Percentiles rank a stretch among this genome's conserved stretches.
These are phyloP conservation scores for Dicentrarchus labrax DNA, from an alignment of 2,113 vertebrate genomes.

Conservation along the genomic window DNA sequence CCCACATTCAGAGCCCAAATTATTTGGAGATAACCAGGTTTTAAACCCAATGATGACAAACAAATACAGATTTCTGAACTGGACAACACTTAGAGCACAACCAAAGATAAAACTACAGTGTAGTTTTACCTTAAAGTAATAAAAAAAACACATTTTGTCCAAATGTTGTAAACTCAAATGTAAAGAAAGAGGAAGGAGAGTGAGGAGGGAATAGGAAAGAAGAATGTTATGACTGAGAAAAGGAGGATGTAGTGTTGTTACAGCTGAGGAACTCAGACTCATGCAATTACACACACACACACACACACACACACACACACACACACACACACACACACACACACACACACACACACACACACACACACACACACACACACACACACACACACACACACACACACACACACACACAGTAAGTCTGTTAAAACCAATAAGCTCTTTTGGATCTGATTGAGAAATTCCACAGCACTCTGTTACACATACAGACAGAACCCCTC, in stretches of 20 bases:
- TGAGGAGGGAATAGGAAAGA: not conserved
- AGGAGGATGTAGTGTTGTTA: constrained; percentile 62
- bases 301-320: not conserved
- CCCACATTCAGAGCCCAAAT: not conserved
- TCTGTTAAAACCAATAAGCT: constrained; percentile 63
- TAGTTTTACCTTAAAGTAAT: not conserved
- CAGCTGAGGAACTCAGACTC: constrained; percentile 56
- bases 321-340: constrained; percentile 1
- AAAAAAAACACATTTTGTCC: not conserved
- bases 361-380: constrained; percentile 12
- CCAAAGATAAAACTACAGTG: not conserved
- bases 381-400: constrained; percentile 23
- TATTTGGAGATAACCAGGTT: not conserved
- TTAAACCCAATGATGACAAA: not conserved
- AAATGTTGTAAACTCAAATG: constrained; percentile 2
- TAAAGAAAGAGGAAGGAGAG: constrained; percentile 26
- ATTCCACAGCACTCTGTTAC: constrained; percentile 65
- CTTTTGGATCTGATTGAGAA: constrained; percentile 66
- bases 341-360: not conserved
- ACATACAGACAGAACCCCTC: constrained; percentile 56
- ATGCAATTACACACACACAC: not conserved
- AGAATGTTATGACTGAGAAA: constrained; percentile 30
- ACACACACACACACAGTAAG: constrained; percentile 11
- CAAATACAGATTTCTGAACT: not conserved
- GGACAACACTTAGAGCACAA: not conserved